A percentile compares a stretch with the other conserved stretches of the same genome.
phyloP scores from a whole-genome alignment of 2,113 vertebrate species.

The Plestiodon gilberti region DNA sequence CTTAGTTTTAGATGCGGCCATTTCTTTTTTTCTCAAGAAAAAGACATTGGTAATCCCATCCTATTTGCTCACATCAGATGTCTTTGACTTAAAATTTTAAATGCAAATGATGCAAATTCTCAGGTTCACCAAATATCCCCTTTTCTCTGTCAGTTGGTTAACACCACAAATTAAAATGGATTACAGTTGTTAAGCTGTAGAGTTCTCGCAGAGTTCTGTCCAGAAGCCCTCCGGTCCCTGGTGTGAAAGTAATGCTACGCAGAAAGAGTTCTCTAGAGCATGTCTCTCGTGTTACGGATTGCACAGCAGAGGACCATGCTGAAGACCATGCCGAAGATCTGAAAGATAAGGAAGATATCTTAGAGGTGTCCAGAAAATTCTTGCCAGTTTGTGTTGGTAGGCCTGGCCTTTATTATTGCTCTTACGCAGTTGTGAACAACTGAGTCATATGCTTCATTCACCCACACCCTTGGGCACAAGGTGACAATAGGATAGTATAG shows the following conservation, averaged over 20 bases:
- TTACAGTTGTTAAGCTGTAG: constrained; percentile 74
- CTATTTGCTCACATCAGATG: constrained; percentile 41
- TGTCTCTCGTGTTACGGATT: constrained; percentile 91
- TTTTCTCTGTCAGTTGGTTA: constrained; percentile 69
- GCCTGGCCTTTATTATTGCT: background rate
- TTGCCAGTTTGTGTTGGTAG: background rate
- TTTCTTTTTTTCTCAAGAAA: constrained; percentile 45
- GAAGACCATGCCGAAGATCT: constrained; percentile 99
- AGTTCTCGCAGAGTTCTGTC: constrained; percentile 67
- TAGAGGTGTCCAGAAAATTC: constrained; percentile 38
- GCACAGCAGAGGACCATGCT: constrained; percentile 98
- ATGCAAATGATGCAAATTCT: constrained; percentile 52
- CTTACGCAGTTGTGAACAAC: background rate
- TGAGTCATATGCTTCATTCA: background rate
- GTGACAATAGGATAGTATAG: background rate
- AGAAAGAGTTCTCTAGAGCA: constrained; percentile 83
- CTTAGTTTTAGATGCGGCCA: constrained; percentile 59
- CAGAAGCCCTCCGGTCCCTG: constrained; percentile 53
- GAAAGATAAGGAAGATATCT: constrained; percentile 67
- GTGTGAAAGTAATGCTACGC: constrained; percentile 34
- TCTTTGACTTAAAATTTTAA: constrained; percentile 42
- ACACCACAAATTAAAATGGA: constrained; percentile 68
- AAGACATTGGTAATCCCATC: constrained; percentile 50
- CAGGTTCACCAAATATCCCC: constrained; percentile 45
- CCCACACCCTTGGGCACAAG: no score